Evolutionary conservation across 2,888 invertebrate genomes (phyloP).

Genomic region (Meloe dianella): DNA sequence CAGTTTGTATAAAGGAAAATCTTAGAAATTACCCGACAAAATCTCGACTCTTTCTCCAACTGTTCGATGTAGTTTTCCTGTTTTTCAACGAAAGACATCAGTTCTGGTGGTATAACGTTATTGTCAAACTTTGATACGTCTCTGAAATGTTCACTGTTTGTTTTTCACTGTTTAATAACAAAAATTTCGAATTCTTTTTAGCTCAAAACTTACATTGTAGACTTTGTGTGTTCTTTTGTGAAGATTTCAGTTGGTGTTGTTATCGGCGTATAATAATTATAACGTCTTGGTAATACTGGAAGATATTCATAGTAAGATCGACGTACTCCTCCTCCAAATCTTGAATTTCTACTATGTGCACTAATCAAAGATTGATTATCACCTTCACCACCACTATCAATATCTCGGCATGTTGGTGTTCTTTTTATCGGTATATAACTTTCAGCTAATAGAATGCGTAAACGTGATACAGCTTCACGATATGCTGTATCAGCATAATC

Average conservation of each 20-base stretch:
- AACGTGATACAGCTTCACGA: slow-evolving; percentile 80
- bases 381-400: slow-evolving; percentile 66
- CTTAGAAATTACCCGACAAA: slow-evolving; percentile 69
- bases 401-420: slow-evolving; percentile 52
- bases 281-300: slow-evolving; percentile 40
- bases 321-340: slow-evolving; percentile 34
- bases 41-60: slow-evolving; percentile 82
- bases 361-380: slow-evolving; percentile 63
- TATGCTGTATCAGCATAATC: slow-evolving; percentile 86
- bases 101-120: slow-evolving; percentile 66
- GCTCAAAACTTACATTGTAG: background rate
- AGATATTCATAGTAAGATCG: slow-evolving; percentile 40
- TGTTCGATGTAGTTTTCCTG: slow-evolving; percentile 90
- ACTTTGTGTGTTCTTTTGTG: slow-evolving; percentile 15
- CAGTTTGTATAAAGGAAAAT: slow-evolving; percentile 3
- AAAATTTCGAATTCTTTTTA: background rate
- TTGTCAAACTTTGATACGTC: slow-evolving; percentile 41
- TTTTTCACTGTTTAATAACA: background rate
- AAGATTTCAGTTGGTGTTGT: slow-evolving; percentile 16
- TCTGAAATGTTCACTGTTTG: slow-evolving; percentile 31
- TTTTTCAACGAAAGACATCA: slow-evolving; percentile 80
- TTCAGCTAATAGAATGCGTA: slow-evolving; percentile 78
- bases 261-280: slow-evolving; percentile 42
- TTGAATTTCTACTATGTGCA: slow-evolving; percentile 51
- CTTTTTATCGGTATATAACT: slow-evolving; percentile 68